Percentiles rank a stretch among this genome's conserved stretches.
Evolutionary conservation across 2,888 invertebrate genomes (phyloP).

Genomic region (Acanthosepion lycidas): DNA sequence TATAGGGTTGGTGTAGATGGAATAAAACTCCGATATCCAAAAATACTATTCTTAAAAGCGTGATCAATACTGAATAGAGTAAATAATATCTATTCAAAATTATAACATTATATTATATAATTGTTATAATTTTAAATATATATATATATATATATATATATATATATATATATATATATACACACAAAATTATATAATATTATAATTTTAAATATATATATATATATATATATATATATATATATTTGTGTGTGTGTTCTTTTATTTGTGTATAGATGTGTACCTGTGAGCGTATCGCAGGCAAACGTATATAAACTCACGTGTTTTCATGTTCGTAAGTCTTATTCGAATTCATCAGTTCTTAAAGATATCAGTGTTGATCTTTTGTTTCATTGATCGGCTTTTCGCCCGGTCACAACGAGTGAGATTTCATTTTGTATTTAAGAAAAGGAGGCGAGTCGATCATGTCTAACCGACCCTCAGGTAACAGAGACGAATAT

Average conservation of each 20-base stretch:
- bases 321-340: neutral
- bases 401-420: neutral
- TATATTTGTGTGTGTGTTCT: neutral
- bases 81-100: too few species aligned
- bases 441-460: neutral
- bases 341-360: neutral
- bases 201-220: neutral
- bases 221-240: neutral
- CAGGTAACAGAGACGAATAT: neutral
- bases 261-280: neutral
- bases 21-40: too few species aligned
- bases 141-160: neutral
- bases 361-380: neutral
- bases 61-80: too few species aligned
- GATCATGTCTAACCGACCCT: neutral
- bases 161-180: neutral
- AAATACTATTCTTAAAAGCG: too few species aligned
- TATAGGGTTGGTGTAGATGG: too few species aligned
- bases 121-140: too few species aligned
- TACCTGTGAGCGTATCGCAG: neutral
- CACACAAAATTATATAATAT: neutral
- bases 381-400: neutral
- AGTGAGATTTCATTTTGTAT: neutral
- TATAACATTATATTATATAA: too few species aligned
- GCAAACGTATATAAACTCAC: neutral